Evolutionary conservation across 2,113 vertebrate genomes (phyloP).

Genomic region (Notiomystis cincta): DNA sequence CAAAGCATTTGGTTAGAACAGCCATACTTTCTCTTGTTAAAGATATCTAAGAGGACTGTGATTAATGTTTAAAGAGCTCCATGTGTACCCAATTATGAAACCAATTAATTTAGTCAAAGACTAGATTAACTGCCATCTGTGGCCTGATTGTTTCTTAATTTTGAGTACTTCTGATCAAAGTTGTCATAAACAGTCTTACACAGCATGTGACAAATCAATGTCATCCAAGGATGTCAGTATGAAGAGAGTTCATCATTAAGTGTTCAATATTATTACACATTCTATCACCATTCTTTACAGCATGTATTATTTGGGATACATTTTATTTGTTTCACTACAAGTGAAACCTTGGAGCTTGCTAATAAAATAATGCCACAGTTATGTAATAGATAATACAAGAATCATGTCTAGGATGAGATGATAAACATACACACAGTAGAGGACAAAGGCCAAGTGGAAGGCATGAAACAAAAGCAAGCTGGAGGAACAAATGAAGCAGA

Average conservation of each 20-base stretch:
- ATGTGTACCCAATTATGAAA: constrained; percentile 51
- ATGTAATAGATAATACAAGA: not conserved
- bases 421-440: not conserved
- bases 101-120: constrained; percentile 44
- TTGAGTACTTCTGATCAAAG: constrained; percentile 31
- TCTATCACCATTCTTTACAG: not conserved
- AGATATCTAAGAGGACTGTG: not conserved
- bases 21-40: not conserved
- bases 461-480: not conserved
- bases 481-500: not conserved
- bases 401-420: not conserved
- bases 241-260: not conserved
- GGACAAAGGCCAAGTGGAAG: not conserved
- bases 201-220: not conserved
- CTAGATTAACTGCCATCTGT: constrained; percentile 52
- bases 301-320: not conserved
- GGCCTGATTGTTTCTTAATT: constrained; percentile 45
- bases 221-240: not conserved
- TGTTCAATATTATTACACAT: not conserved
- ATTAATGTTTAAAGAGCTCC: constrained; percentile 38
- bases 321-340: not conserved
- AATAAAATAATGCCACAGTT: not conserved
- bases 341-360: not conserved
- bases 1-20: not conserved
- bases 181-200: not conserved